Conservation (phyloP, 2,113 vertebrate genomes). For the Stigmatopora nigra region DNA sequence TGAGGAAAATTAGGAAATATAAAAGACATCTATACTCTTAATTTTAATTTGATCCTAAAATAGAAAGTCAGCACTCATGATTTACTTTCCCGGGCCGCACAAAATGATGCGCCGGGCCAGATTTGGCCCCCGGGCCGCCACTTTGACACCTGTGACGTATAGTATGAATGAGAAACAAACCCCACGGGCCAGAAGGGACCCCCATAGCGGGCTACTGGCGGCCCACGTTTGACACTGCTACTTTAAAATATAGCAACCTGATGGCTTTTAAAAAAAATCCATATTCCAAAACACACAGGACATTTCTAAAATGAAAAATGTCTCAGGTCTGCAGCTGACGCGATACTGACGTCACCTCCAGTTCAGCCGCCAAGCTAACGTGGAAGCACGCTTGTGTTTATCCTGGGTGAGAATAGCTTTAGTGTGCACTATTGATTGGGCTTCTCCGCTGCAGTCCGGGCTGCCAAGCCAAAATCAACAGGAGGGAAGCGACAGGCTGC, state of each 20-base stretch:
- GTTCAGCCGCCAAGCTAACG: constrained; percentile 8
- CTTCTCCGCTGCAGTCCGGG: constrained; percentile 51
- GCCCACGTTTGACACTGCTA: too few species aligned
- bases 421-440: constrained; percentile 54
- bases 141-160: too few species aligned
- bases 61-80: too few species aligned
- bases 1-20: too few species aligned
- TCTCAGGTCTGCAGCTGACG: constrained; percentile 4
- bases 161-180: too few species aligned
- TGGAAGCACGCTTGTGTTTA: constrained; percentile 54
- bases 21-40: too few species aligned
- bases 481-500: constrained; percentile 43
- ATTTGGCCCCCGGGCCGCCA: too few species aligned
- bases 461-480: constrained; percentile 57
- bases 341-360: constrained; percentile 16
- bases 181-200: too few species aligned
- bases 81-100: too few species aligned
- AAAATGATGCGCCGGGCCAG: too few species aligned
- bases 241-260: background rate
- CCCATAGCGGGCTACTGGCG: too few species aligned
- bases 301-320: background rate
- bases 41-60: too few species aligned
- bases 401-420: constrained; percentile 57
- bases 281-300: background rate
- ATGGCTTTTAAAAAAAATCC: background rate